Base-by-base conservation (phyloP, 2,113 vertebrate genomes). In the Neogobius melanostomus region DNA sequence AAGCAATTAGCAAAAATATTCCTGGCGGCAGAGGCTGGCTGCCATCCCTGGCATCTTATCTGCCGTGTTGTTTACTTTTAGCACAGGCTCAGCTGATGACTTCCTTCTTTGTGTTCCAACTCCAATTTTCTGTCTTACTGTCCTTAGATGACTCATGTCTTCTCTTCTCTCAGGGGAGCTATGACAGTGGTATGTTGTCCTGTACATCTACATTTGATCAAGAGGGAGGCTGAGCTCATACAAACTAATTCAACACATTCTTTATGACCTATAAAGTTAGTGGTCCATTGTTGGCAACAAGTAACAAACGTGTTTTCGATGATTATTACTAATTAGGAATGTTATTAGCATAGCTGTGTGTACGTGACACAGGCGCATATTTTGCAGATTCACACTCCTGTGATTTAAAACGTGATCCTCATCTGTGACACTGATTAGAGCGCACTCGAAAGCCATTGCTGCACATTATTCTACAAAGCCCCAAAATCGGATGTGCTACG, bases 401-500 rank as follows among this genome's bases (percentile, higher is more conserved):
- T 36, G 28, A 36, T 36, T 50, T 6, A 50, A 14, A 12, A 14
- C 12, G 5, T 1, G 68, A 79, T 86, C 82, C 75, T 72, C 45
- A n/a, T 71, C 68, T 52, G 52, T 64, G 47, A 43, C 42, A n/a
- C 56, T 74, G 79, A 83, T 82, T 61, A 64, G 16, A 28, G 69
- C 46, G 10, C 4, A 75, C 52, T 50, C 69, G 70, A 84, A 82
- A 70, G 71, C 71, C 57, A 85, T 1, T 16, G 62, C 67, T 61
- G 21, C 60, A 45, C 51, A 74, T 76, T 66, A 65, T 71, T 75
- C 61, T 11, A 64, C 84, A 68, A 77, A 73, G 64, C 68, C 66
- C 42, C 71, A 79, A 16, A 63, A 85, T 72, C 68, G 46, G 65
- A 75, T 36, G 56, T 56, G 76, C 56, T 66, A 68, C 63, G 75